Evolutionary conservation across 2,113 vertebrate genomes (phyloP).

Genomic region (Numenius arquata): DNA sequence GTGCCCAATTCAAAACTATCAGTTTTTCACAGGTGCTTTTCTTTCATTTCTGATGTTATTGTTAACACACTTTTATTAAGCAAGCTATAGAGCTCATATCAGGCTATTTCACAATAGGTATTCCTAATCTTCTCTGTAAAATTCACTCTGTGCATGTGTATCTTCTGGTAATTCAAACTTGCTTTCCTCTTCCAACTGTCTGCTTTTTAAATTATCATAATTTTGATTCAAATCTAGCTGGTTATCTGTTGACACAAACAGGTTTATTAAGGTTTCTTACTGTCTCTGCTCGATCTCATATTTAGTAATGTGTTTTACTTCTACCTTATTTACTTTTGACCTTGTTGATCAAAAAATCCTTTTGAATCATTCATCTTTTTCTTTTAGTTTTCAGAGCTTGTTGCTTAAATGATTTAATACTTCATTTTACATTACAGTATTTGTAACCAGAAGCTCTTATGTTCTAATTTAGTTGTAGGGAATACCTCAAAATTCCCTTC

Average conservation of each 20-base stretch:
- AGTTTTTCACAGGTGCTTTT: not conserved
- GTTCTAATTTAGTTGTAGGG: not conserved
- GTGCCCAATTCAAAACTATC: not conserved
- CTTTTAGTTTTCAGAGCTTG: not conserved
- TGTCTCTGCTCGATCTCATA: not conserved
- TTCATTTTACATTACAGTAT: not conserved
- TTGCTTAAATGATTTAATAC: not conserved
- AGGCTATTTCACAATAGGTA: not conserved
- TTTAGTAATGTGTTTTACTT: not conserved
- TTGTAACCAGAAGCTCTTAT: not conserved
- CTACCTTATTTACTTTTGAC: not conserved
- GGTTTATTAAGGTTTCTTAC: not conserved
- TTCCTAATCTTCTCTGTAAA: not conserved
- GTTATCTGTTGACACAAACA: not conserved
- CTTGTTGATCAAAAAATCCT: constrained; percentile 8
- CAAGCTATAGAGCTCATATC: not conserved
- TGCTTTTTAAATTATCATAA: not conserved
- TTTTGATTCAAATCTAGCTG: not conserved
- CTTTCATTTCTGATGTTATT: not conserved
- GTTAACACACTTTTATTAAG: not conserved
- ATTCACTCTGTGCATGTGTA: not conserved
- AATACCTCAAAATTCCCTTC: not conserved
- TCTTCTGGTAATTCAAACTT: not conserved
- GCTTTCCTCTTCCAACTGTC: not conserved
- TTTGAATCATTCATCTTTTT: not conserved